Evolutionary conservation across 2,888 invertebrate genomes (phyloP), one percentile per base, ranked within the genome.

Genomic region (Balanococcus diminutus): DNA sequence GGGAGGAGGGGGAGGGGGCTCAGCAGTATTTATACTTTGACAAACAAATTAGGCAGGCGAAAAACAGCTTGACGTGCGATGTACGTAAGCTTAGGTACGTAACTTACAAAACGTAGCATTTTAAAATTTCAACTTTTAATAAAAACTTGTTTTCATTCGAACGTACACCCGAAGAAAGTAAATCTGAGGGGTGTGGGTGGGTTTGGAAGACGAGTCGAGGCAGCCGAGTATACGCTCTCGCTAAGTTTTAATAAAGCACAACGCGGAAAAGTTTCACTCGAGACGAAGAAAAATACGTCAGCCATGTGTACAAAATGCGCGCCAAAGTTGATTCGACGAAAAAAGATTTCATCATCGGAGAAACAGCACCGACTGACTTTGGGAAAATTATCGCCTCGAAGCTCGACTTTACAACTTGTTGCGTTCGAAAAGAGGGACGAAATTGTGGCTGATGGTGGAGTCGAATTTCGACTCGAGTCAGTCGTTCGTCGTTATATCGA

Each of bases 81-180:
- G 61, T 11, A 11, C 14, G n/a, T 9, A 28, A 25, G 51, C 3
- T 67, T 5, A 56, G 6, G 56, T n/a, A n/a, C n/a, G n/a, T n/a
- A n/a, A n/a, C n/a, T n/a, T n/a, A n/a, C n/a, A 19, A 56, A 56
- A 56, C 61, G 28, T 3, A 51, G 19, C 51, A 51, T 51, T 67
- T 67, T 67, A 67, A 83, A 39, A 83, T 56, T 39, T 56, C 32
- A 75, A 75, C 32, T 75, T 75, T 75, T 75, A 75, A 75, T 75
- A 75, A 75, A 32, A 75, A 75, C 75, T 75, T 32, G 75, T 32
- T 32, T 32, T 75, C 75, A 75, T 32, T 75, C 32, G 32, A 28
- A 51, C 3, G 51, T 6, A 51, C 6, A 51, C n/a, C 19, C 51
- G 51, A 51, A 5, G 3, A 36, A 8, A 6, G 8, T 36, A 36